Conservation (phyloP, 2,888 invertebrate genomes). For the Drosophila peninsularis region DNA sequence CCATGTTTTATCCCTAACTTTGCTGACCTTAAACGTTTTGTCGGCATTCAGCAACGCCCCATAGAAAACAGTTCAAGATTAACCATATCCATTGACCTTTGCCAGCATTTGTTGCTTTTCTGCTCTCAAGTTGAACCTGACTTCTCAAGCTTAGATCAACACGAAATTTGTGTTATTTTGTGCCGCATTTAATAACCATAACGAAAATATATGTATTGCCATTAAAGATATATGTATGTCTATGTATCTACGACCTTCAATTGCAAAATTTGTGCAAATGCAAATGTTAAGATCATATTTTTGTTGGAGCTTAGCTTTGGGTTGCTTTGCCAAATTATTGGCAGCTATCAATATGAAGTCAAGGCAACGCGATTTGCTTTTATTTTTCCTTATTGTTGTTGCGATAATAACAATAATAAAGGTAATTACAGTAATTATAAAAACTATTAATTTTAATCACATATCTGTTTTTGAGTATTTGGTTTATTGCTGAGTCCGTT, state of each 20-base stretch:
- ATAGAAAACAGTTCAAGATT: conserved; percentile 29
- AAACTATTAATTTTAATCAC: conserved; percentile 52
- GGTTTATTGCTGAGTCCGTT: conserved; percentile 28
- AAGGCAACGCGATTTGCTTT: conserved; percentile 43
- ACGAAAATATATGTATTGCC: conserved; percentile 48
- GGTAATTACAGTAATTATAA: conserved; percentile 56
- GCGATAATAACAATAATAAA: conserved; percentile 23
- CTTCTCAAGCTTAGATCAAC: conserved; percentile 59
- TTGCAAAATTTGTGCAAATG: conserved; percentile 47
- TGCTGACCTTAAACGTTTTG: conserved; percentile 34
- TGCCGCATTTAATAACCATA: conserved; percentile 68
- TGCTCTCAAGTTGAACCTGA: conserved; percentile 37
- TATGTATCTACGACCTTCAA: conserved; percentile 55
- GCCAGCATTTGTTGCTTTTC: conserved; percentile 27
- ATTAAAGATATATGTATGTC: not conserved
- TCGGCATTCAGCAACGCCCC: conserved; percentile 42
- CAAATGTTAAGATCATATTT: conserved; percentile 32
- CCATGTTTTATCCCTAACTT: conserved; percentile 2
- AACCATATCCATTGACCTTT: conserved; percentile 49
- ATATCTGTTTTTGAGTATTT: conserved; percentile 22
- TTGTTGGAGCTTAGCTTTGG: conserved; percentile 1
- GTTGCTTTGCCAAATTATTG: conserved; percentile 28
- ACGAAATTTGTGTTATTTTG: conserved; percentile 36
- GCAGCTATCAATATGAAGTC: conserved; percentile 31
- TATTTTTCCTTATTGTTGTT: conserved; percentile 6